Evolutionary conservation across 1,140 invertebrate species (phyloP).

Genomic region (Elymnias hypermnestra): DNA sequence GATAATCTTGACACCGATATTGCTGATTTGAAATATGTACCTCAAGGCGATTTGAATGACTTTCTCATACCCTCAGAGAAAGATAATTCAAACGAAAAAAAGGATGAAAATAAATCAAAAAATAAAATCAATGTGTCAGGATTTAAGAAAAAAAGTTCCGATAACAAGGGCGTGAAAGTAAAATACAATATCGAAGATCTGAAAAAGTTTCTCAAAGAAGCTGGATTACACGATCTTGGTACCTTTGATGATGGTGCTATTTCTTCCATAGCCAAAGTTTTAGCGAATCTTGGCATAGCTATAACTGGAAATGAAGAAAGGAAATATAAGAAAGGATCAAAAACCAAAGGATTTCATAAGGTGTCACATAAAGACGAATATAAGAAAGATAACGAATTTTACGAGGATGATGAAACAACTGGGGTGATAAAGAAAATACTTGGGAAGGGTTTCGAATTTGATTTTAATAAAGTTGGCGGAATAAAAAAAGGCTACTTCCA

Average conservation of each 20-base stretch:
- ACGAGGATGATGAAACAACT: slow-evolving; percentile 80
- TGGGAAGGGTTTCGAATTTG: slow-evolving; percentile 67
- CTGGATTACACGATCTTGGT: slow-evolving; percentile 49
- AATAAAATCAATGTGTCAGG: slow-evolving; percentile 29
- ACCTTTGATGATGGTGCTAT: slow-evolving; percentile 54
- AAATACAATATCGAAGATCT: slow-evolving; percentile 59
- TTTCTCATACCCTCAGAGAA: slow-evolving; percentile 50
- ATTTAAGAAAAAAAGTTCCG: slow-evolving; percentile 48
- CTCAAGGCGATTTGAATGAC: slow-evolving; percentile 45
- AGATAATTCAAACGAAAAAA: slow-evolving; percentile 9
- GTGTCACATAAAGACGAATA: slow-evolving; percentile 85
- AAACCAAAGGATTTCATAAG: slow-evolving; percentile 81
- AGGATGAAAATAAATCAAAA: slow-evolving; percentile 22
- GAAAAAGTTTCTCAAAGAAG: slow-evolving; percentile 60
- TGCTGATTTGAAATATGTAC: slow-evolving; percentile 44
- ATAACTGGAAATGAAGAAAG: slow-evolving; percentile 61
- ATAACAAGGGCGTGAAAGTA: slow-evolving; percentile 69
- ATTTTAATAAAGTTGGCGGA: slow-evolving; percentile 64
- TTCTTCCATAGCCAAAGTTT: slow-evolving; percentile 50
- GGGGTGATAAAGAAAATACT: slow-evolving; percentile 79
- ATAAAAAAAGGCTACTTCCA: slow-evolving; percentile 75
- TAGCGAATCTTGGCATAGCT: slow-evolving; percentile 52
- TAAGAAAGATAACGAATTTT: slow-evolving; percentile 83
- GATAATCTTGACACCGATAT: slow-evolving; percentile 47
- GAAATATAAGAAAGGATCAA: slow-evolving; percentile 80